Evolutionary conservation across 2,888 invertebrate genomes (phyloP), one percentile per base, ranked within the genome.

Genomic region (Diadegma fenestrale): DNA sequence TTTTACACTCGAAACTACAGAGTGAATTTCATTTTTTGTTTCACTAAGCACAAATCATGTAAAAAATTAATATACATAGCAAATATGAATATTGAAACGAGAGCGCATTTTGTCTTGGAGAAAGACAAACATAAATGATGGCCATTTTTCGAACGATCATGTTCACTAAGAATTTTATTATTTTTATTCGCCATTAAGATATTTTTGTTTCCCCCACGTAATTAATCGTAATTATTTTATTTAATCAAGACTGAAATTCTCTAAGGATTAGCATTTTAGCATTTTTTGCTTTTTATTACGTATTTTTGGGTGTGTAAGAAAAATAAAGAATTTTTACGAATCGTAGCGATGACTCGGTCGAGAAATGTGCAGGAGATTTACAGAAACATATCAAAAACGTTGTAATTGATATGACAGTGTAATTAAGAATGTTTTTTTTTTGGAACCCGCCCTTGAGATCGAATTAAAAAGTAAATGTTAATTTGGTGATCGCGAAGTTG

Each of bases 381-480:
- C 68, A 68, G 61, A 84, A 86, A 88, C 88, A 88, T 88, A 88
- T 88, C 88, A 86, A 81, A 77, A 26, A 61, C 76, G 41, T 71
- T 75, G 33, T 84, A 68, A 87, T 87, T 87, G 88, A 88, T 88
- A 87, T 88, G 87, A 68, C 75, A 51, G 75, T 75, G 71, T 58
- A 26, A 58, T 87, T 85, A 68, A 85, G 87, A 86, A 80, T 87
- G 86, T 88, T 77, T 86, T 87, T n/a, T 89, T 91, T 91, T 90
- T 89, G 89, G 90, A 91, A 88, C 90, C 89, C 84, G 88, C 85
- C 88, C 89, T 88, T 91, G 89, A 89, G 80, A 88, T 71, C 85
- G 84, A 89, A 87, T 90, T 88, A 88, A 68, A 51, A 63, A 54
- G 6, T 64, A 69, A 51, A 54, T 63, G 51, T 61, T 33, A 54